Evolutionary conservation across 2,797 vertebrate species (phyloP).

Genomic region (Kryptolebias ocellatus): DNA sequence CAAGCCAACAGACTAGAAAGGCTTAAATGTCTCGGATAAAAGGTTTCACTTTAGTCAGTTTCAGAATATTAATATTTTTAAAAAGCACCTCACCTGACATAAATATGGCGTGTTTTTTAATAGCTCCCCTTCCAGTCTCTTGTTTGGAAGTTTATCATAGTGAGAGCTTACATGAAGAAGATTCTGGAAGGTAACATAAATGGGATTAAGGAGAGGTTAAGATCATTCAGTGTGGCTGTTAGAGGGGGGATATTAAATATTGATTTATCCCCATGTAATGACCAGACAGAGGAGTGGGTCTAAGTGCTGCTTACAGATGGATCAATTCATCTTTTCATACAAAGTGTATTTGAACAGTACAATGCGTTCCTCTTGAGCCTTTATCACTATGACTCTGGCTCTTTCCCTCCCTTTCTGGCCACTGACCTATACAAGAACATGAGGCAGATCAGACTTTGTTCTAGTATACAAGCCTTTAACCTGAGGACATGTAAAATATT

Average conservation of each 20-base stretch:
- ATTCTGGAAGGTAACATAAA: constrained; percentile 90
- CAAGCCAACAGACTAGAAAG: constrained; percentile 67
- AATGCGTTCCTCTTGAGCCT: constrained; percentile 75
- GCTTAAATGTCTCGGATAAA: constrained; percentile 78
- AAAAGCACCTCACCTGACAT: constrained; percentile 82
- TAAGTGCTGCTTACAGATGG: constrained; percentile 90
- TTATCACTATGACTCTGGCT: constrained; percentile 47
- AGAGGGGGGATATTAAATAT: constrained; percentile 91
- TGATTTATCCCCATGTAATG: constrained; percentile 90
- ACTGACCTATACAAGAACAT: constrained; percentile 50
- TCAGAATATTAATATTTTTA: constrained; percentile 87
- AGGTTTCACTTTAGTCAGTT: constrained; percentile 86
- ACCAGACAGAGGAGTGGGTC: constrained; percentile 85
- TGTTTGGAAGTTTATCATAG: constrained; percentile 89
- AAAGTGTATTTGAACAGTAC: constrained; percentile 83
- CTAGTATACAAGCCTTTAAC: constrained; percentile 64
- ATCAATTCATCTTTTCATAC: constrained; percentile 90
- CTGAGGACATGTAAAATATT: constrained; percentile 82
- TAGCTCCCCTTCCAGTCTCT: constrained; percentile 81
- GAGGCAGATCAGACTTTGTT: constrained; percentile 47
- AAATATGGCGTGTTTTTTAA: constrained; percentile 83
- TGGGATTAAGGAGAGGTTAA: constrained; percentile 93
- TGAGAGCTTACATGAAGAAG: constrained; percentile 81
- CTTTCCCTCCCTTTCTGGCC: constrained; percentile 24
- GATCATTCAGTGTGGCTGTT: constrained; percentile 86